phyloP scores from a whole-genome alignment of 1,140 invertebrate species.

The Dinoponera quadriceps region DNA sequence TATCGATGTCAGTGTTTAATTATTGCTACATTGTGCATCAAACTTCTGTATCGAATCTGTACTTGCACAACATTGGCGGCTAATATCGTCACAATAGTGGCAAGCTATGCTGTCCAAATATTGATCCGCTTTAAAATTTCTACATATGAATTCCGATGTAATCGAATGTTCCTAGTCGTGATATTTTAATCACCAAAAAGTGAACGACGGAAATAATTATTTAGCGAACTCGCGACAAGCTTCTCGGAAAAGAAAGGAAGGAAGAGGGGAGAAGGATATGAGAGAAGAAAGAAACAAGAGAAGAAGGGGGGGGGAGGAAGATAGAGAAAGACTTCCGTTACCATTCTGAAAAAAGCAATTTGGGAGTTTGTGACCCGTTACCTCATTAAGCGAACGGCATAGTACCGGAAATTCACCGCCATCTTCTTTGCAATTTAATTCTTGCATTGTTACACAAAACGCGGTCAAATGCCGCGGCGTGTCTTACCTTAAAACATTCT shows the following conservation, averaged over 20 bases:
- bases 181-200: conserved; percentile 28
- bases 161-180: conserved; percentile 31
- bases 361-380: conserved; percentile 60
- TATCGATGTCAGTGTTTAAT: no score
- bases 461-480: conserved; percentile 16
- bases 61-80: no score
- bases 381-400: conserved; percentile 47
- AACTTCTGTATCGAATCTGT: no score
- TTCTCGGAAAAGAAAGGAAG: not conserved
- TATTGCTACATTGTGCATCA: no score
- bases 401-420: conserved; percentile 29
- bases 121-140: no score
- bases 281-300: no score
- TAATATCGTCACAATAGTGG: no score
- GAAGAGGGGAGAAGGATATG: no score
- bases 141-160: not conserved
- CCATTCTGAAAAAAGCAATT: conserved; percentile 49
- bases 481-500: not conserved
- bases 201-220: conserved; percentile 35
- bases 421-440: conserved; percentile 43
- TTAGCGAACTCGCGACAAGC: conserved; percentile 33
- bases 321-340: conserved; percentile 54
- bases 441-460: conserved; percentile 30
- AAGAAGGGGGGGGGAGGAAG: no score
- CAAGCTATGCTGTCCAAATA: no score